phyloP scores from a whole-genome alignment of 2,888 invertebrate species.

The Oligia strigilis region DNA sequence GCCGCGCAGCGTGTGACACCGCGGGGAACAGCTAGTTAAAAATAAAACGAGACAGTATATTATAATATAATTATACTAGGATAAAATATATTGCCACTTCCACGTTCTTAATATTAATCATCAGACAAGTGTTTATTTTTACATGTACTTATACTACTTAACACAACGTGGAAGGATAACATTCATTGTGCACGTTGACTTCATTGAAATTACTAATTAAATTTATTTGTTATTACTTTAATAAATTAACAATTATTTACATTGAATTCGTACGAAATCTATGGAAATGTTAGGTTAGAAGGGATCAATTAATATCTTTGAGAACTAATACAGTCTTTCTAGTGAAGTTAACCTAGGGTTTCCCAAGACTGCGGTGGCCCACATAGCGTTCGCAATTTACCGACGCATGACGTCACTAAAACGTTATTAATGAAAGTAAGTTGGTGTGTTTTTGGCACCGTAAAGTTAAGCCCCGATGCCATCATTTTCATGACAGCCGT shows the following conservation, averaged over 20 bases:
- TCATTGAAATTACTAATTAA: conserved; percentile 48
- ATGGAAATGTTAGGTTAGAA: conserved; percentile 36
- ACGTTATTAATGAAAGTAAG: background rate
- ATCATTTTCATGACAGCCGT: background rate
- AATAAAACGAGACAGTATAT: conserved; percentile 3
- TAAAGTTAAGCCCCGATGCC: background rate
- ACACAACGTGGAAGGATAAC: conserved; percentile 63
- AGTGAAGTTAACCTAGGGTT: conserved; percentile 4
- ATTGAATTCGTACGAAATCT: conserved; percentile 40
- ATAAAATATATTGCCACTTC: conserved; percentile 56
- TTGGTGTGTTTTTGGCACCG: background rate
- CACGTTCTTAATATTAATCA: conserved; percentile 25
- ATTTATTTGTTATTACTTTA: conserved; percentile 64
- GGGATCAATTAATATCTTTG: conserved; percentile 27
- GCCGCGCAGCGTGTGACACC: no score
- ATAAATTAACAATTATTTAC: conserved; percentile 76
- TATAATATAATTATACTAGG: conserved; percentile 7
- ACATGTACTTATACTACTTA: conserved; percentile 43
- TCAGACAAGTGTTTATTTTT: conserved; percentile 34
- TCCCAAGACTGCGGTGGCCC: background rate
- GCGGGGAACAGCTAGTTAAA: no score
- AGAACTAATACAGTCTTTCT: conserved; percentile 44
- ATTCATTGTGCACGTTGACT: conserved; percentile 64
- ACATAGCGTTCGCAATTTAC: background rate
- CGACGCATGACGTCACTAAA: background rate